Evolutionary conservation across 2,797 vertebrate genomes (phyloP).

Genomic region (Lacerta viridis): DNA sequence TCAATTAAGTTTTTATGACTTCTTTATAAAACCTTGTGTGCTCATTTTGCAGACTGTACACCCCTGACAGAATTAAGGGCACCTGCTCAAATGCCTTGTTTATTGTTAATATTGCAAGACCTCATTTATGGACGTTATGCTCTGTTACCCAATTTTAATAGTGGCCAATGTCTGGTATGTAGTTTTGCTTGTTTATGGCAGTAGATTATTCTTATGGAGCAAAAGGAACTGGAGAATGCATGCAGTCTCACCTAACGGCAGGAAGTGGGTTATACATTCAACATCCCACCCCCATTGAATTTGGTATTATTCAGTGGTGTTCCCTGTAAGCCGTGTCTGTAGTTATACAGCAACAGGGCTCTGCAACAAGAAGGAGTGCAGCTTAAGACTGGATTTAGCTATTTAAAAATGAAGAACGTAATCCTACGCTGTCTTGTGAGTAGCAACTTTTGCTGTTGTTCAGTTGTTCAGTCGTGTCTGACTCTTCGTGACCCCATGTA

Average conservation of each 20-base stretch:
- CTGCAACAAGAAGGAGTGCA: background rate
- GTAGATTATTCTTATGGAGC: slow-evolving; percentile 21
- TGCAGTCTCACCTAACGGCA: background rate
- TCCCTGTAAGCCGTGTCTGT: background rate
- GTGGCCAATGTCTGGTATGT: background rate
- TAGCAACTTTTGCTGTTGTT: background rate
- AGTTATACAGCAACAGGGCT: background rate
- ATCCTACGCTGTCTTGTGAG: fast-evolving
- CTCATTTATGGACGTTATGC: slow-evolving; percentile 71
- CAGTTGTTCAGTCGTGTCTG: too few species aligned
- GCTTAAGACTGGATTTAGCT: background rate
- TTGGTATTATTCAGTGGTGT: background rate
- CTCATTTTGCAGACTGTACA: slow-evolving; percentile 57
- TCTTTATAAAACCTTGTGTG: slow-evolving; percentile 65
- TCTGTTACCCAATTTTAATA: slow-evolving; percentile 73
- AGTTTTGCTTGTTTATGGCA: slow-evolving; percentile 16
- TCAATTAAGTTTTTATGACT: slow-evolving; percentile 74
- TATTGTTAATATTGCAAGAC: slow-evolving; percentile 68
- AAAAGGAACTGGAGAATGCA: background rate
- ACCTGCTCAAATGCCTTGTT: slow-evolving; percentile 61
- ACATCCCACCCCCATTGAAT: background rate
- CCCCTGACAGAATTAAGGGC: slow-evolving; percentile 66
- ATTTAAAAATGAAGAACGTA: background rate
- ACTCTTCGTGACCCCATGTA: too few species aligned
- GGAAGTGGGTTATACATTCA: background rate